Conservation (phyloP, 2,888 invertebrate species). For the Rosalia funebris region DNA sequence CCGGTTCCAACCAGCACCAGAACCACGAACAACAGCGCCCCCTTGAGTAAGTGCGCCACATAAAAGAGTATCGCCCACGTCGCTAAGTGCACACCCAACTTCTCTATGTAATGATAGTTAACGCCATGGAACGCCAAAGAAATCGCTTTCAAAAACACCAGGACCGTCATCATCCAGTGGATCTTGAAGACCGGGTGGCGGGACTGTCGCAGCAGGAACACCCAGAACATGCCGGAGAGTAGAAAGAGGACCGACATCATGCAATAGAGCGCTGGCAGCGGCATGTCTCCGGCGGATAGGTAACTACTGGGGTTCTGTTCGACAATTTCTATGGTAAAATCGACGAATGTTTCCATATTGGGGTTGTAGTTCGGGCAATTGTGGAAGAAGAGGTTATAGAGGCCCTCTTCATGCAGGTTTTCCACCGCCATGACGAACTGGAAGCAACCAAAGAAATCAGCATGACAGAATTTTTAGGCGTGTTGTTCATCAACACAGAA, state of each 20-base stretch:
- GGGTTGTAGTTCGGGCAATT: conserved; percentile 82
- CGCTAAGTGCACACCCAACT: conserved; percentile 91
- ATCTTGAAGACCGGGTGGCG: conserved; percentile 91
- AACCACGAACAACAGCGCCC: conserved; percentile 92
- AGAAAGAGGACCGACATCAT: conserved; percentile 92
- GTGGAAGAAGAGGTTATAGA: conserved; percentile 95
- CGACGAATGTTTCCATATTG: conserved; percentile 67
- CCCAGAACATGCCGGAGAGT: conserved; percentile 91
- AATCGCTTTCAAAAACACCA: conserved; percentile 91
- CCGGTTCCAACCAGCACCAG: conserved; percentile 97
- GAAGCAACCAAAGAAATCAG: too few relatives aligned
- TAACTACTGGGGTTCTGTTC: conserved; percentile 90
- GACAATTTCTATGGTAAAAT: conserved; percentile 85
- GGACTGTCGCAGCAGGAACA: conserved; percentile 78
- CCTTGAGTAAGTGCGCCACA: conserved; percentile 85
- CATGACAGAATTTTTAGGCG: too few relatives aligned
- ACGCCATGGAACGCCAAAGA: conserved; percentile 95
- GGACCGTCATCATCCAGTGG: conserved; percentile 94
- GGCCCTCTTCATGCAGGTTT: conserved; percentile 83
- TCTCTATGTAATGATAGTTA: conserved; percentile 94
- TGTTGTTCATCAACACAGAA: too few relatives aligned
- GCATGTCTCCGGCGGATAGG: conserved; percentile 96
- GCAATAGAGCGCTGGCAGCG: conserved; percentile 90
- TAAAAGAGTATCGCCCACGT: conserved; percentile 98
- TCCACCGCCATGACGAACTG: conserved; percentile 84